A percentile compares a stretch with the other conserved stretches of the same genome.
Conservation (phyloP, 2,113 vertebrate genomes). For the Brienomyrus brachyistius region DNA sequence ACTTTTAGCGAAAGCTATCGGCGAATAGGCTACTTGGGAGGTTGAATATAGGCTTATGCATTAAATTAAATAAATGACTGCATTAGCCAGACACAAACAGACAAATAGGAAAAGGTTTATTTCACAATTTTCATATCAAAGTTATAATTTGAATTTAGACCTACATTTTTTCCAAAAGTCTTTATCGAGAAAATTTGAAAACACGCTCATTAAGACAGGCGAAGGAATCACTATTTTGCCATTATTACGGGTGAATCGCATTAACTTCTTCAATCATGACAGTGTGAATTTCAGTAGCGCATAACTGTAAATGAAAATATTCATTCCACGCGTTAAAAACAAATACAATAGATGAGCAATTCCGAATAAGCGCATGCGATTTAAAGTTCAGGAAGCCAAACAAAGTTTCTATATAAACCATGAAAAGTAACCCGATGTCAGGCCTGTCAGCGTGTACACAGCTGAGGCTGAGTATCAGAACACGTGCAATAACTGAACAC, state of each 20-base stretch:
- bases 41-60: neutral
- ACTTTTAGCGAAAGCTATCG: neutral
- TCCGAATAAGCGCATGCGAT: neutral
- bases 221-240: neutral
- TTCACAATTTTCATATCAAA: neutral
- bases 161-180: neutral
- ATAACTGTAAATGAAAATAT: neutral
- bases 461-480: neutral
- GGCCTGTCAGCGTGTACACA: neutral
- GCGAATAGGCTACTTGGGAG: neutral
- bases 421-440: neutral
- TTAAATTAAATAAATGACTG: neutral
- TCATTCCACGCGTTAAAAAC: neutral
- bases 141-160: neutral
- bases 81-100: neutral
- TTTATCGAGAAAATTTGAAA: neutral
- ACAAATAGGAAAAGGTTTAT: neutral
- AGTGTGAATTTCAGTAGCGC: neutral
- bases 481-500: neutral
- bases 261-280: neutral
- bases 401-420: neutral
- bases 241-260: neutral
- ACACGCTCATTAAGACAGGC: neutral
- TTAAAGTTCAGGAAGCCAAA: neutral
- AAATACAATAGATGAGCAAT: neutral